Evolutionary conservation across 2,797 vertebrate genomes (phyloP).

Genomic region (Eulemur albifrons): DNA sequence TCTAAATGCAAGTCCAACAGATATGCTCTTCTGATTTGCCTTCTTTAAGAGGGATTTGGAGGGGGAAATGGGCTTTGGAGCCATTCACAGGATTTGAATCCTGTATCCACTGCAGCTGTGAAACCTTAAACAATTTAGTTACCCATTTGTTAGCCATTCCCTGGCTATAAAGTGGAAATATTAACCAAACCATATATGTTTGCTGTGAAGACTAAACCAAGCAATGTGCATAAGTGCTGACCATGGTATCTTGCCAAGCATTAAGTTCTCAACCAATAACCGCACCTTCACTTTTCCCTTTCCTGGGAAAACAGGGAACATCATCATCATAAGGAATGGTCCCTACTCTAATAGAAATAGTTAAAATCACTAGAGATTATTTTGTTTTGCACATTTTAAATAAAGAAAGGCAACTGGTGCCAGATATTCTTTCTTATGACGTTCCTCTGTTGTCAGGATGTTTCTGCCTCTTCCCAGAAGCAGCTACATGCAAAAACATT

Average conservation of each 20-base stretch:
- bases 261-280: not conserved
- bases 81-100: not conserved
- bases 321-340: not conserved
- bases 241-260: not conserved
- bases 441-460: not conserved
- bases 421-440: not conserved
- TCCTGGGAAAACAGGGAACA: not conserved
- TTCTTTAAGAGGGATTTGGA: not conserved
- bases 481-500: not conserved
- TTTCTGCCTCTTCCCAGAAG: not conserved
- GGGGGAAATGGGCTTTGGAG: not conserved
- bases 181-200: not conserved
- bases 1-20: not conserved
- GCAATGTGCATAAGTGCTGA: not conserved
- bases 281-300: not conserved
- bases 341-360: not conserved
- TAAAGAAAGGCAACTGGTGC: not conserved
- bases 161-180: not conserved
- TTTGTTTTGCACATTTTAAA: conserved; percentile 7
- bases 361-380: not conserved
- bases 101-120: not conserved
- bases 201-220: not conserved
- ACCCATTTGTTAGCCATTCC: not conserved
- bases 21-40: not conserved
- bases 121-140: not conserved